These are phyloP conservation scores for Gallinago jamesoni DNA, from an alignment of 2,113 vertebrate genomes.

Conservation along the genomic window DNA sequence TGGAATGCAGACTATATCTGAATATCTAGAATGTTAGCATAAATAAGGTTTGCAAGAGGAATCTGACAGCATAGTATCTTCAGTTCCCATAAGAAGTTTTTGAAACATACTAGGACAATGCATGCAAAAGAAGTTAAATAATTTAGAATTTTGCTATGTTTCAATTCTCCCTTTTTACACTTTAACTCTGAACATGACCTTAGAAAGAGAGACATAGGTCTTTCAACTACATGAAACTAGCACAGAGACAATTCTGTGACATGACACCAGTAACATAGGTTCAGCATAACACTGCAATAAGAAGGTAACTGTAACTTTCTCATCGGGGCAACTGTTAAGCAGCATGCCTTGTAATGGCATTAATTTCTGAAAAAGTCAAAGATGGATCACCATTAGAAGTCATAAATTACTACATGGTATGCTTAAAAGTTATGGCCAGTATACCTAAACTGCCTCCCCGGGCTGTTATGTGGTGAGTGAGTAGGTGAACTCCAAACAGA, in stretches of 20 bases:
- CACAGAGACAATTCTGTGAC: background rate
- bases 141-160: background rate
- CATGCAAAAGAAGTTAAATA: background rate
- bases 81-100: background rate
- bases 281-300: background rate
- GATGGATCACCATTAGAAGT: background rate
- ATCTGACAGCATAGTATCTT: background rate
- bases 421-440: background rate
- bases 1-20: background rate
- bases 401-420: background rate
- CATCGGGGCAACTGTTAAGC: background rate
- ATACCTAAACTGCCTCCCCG: background rate
- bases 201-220: background rate
- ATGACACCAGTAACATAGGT: background rate
- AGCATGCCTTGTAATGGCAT: background rate
- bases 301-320: background rate
- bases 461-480: accelerated
- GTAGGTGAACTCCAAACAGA: background rate
- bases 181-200: background rate
- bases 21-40: background rate
- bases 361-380: background rate
- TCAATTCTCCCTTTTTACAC: background rate
- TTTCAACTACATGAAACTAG: background rate
- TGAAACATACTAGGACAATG: background rate
- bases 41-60: background rate